These are phyloP conservation scores for Manis pentadactyla DNA, from an alignment of 2,797 vertebrate genomes.

Conservation along the genomic window DNA sequence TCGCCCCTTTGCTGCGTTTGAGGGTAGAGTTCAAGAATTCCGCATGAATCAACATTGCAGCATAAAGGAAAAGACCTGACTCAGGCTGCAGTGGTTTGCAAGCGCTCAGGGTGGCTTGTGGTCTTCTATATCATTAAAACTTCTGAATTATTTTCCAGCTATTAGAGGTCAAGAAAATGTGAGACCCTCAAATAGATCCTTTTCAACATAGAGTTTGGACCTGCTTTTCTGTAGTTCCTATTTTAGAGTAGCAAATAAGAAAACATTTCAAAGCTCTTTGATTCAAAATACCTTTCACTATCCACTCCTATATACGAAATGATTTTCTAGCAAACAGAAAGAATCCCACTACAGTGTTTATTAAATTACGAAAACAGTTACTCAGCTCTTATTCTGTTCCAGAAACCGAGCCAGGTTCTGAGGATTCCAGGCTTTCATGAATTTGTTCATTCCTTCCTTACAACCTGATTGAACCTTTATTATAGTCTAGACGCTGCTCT, in stretches of 20 bases:
- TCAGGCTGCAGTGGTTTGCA: accelerated
- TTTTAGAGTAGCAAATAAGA: not conserved
- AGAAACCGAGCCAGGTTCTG: not conserved
- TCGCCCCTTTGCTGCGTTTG: not conserved
- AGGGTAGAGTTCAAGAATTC: too few relatives aligned
- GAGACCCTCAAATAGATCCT: not conserved
- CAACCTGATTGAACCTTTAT: not conserved
- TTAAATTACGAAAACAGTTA: not conserved
- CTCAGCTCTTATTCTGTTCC: not conserved
- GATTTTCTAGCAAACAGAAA: not conserved
- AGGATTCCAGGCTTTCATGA: not conserved
- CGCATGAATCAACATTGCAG: accelerated
- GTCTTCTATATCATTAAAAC: not conserved
- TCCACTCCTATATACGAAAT: not conserved
- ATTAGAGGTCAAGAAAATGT: not conserved
- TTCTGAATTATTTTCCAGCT: not conserved
- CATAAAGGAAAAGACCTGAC: accelerated
- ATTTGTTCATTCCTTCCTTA: not conserved
- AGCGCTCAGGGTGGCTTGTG: not conserved
- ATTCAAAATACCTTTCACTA: not conserved
- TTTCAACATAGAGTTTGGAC: accelerated
- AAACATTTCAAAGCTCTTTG: not conserved
- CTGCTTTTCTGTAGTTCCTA: not conserved
- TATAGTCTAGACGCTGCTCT: not conserved
- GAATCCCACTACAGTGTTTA: not conserved